Percentiles rank a stretch among this genome's conserved stretches.
Evolutionary conservation across 2,797 vertebrate genomes (phyloP).

Genomic region (Borostomias antarcticus): DNA sequence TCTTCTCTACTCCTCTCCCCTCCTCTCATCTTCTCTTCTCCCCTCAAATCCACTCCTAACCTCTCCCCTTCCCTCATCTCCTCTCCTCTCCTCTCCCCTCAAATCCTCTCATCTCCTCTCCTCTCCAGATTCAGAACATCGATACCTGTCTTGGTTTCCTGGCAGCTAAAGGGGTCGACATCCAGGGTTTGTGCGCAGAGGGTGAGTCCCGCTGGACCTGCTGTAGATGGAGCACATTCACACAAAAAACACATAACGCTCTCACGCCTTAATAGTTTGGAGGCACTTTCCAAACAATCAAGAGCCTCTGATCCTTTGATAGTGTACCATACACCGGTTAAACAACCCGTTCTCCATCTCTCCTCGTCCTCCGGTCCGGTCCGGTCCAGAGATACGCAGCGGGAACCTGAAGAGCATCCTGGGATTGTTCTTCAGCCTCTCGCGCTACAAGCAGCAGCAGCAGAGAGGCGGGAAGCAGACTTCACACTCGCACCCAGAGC

Average conservation of each 20-base stretch:
- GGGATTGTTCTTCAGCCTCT: slow-evolving; percentile 88
- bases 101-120: slow-evolving; percentile 22
- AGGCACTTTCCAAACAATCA: too few relatives aligned
- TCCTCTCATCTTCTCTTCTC: too few relatives aligned
- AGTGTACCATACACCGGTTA: too few relatives aligned
- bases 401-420: slow-evolving; percentile 89
- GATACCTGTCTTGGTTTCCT: slow-evolving; percentile 96
- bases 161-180: slow-evolving; percentile 97
- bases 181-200: slow-evolving; percentile 96
- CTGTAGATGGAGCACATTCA: neutral
- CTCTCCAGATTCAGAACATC: slow-evolving; percentile 94
- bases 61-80: slow-evolving; percentile 11
- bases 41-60: too few relatives aligned
- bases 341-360: neutral
- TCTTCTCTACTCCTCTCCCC: too few relatives aligned
- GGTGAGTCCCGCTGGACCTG: slow-evolving; percentile 68
- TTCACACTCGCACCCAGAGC: slow-evolving; percentile 65
- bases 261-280: too few relatives aligned
- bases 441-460: slow-evolving; percentile 86
- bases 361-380: neutral
- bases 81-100: slow-evolving; percentile 8
- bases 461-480: slow-evolving; percentile 76
- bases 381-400: slow-evolving; percentile 85
- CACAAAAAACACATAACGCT: too few relatives aligned
- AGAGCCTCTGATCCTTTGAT: too few relatives aligned